Percentiles rank a stretch among this genome's conserved stretches.
These are phyloP conservation scores for Lophochroa leadbeateri DNA, from an alignment of 2,113 vertebrate genomes.

Conservation along the genomic window DNA sequence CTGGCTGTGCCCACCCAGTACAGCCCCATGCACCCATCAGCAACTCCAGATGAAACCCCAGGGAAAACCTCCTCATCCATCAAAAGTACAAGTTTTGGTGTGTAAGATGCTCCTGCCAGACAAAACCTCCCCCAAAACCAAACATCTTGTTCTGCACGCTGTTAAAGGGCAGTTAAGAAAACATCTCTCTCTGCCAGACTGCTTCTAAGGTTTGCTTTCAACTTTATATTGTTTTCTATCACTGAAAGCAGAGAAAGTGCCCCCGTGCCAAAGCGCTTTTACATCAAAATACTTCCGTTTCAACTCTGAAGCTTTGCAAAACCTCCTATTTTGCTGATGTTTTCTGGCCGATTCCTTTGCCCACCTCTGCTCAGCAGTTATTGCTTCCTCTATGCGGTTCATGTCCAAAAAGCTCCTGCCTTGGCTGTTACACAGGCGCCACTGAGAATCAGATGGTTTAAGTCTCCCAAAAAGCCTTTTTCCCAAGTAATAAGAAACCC, in stretches of 20 bases:
- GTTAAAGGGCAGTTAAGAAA: not conserved
- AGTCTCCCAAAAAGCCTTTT: not conserved
- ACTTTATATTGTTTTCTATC: fast-evolving
- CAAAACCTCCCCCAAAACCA: fast-evolving
- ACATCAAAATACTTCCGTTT: not conserved
- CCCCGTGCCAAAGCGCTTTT: not conserved
- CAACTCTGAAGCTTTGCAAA: not conserved
- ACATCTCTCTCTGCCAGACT: not conserved
- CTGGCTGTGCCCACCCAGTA: not conserved
- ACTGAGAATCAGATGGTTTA: not conserved
- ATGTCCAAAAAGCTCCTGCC: not conserved
- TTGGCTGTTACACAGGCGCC: fast-evolving
- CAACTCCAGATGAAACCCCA: fast-evolving
- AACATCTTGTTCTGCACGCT: fast-evolving
- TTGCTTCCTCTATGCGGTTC: not conserved
- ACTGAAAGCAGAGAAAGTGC: not conserved
- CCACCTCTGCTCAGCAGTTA: not conserved
- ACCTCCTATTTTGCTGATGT: not conserved
- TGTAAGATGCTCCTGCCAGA: fast-evolving
- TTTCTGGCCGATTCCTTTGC: not conserved
- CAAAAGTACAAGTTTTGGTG: fast-evolving
- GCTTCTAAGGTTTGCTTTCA: not conserved
- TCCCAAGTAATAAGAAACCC: fast-evolving
- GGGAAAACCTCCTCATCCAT: fast-evolving
- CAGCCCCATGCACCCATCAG: fast-evolving